Base-by-base conservation (phyloP, 2,888 invertebrate genomes). In the Pinctada fucata region DNA sequence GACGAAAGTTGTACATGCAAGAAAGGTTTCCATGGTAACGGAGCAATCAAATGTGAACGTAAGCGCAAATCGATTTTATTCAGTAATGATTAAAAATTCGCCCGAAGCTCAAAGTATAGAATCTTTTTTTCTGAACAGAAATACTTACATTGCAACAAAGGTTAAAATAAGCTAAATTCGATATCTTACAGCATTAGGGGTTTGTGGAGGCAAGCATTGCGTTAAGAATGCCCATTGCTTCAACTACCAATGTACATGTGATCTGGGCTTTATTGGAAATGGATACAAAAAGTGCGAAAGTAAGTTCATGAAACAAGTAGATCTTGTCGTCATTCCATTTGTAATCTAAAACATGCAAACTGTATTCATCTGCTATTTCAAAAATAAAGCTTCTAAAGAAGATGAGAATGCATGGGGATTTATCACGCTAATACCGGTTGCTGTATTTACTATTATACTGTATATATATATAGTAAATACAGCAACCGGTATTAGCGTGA, bases 241-340 rank as follows among this genome's bases (percentile, higher is more conserved):
- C 58, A 63, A 78, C 51, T 78, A 78, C 64, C 63, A 67, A 58
- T 78, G 78, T 73, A 58, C 58, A 31, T 78, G 78, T 67, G 72
- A 78, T 31, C 45, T 58, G 31, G 78, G 73, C 1, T 78, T 66
- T 68, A 66, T 78, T 16, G 78, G 78, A 2, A 66, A 72, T 68
- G 78, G 72, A 6, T 68, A 72, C 50, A 31, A 50, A n/a, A 73
- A 73, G 48, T 78, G 78, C 63, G 73, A 78, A 72, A 73, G 78
- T 78, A 78, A 77, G 77, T 67, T 3, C 6, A 31, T 31, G 31
- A 31, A 31, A 31, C 31, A 31, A 1, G 31, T 31, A 31, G 31
- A 31, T 31, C 31, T 31, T 31, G 31, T 1, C 31, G 31, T 31
- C 31, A 0, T 31, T 31, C 31, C 31, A 31, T 31, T 31, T 31